Base-by-base conservation (phyloP, 2,113 vertebrate species). In the Notarius quadriscutis region DNA sequence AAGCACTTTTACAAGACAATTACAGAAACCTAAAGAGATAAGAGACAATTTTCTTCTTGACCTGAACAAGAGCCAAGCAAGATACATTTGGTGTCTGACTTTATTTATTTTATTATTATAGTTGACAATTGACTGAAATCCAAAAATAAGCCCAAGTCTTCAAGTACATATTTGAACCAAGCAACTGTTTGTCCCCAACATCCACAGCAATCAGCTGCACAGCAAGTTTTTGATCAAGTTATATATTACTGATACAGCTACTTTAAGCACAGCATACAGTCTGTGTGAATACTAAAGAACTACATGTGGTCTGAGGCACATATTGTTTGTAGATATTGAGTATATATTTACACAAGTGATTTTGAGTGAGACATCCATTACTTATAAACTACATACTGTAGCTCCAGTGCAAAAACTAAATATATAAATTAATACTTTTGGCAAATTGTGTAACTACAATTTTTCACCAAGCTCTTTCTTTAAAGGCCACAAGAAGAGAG, bases 1-100 rank as follows among this genome's bases (percentile, higher is more conserved):
- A 17, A 7, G 34, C 82, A 48, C 27, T 34, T 87, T 84, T 74
- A 89, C 34, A 84, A 20, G 57, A 84, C 15, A 14, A 2, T n/a
- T 77, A 53, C 41, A n/a, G 8, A 55, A 78, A 17, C 11, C 9
- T 75, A 9, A 15, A 55, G 50, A 27, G 48, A 53, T 25, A 6
- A 5, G 20, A 53, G 75, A 78, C 25, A n/a, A 25, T 50, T 75
- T 75, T 18, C 8, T 48, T 75, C 48, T 78, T 53, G 41, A 2
- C 71, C 41, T 78, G 11, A 75, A 51, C 48, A 75, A 41, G 7
- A 72, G 20, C 7, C 30, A 72, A 41, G 14, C 30, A 72, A 41
- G 30, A 72, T 41, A 41, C 14, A 48, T 20, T 48, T 9, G 34
- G 15, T 48, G 34, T 9, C 34, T 48, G 30, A 22, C 10, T 72